Conservation (phyloP, 2,113 vertebrate genomes). For the Dromaius novaehollandiae region DNA sequence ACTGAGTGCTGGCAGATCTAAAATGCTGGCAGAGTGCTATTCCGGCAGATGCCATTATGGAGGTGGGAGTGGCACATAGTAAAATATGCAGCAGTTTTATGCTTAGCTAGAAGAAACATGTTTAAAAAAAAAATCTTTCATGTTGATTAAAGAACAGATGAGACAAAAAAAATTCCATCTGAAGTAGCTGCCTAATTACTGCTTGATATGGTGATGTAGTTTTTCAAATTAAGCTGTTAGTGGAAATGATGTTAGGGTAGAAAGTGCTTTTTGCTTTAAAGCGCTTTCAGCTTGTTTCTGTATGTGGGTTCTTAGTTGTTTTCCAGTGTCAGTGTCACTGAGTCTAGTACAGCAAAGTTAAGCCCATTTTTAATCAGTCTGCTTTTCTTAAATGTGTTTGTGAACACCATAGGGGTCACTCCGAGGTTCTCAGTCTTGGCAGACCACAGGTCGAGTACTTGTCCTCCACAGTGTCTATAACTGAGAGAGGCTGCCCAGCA, state of each 20-base stretch:
- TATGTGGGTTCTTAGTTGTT: background rate
- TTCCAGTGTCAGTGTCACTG: background rate
- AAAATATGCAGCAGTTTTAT: rapidly evolving
- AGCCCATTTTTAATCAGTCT: background rate
- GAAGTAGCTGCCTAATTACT: constrained; percentile 1
- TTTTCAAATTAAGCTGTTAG: background rate
- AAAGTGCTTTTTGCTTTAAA: background rate
- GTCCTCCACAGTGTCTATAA: background rate
- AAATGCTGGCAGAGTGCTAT: rapidly evolving
- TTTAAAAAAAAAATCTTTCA: background rate
- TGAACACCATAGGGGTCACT: rapidly evolving
- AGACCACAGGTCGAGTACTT: background rate
- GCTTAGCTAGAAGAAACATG: background rate
- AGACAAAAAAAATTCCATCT: background rate
- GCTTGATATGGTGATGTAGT: background rate
- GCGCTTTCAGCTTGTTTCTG: background rate
- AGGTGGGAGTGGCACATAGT: background rate
- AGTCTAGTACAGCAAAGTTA: background rate
- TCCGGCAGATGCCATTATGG: rapidly evolving
- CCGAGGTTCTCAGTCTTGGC: background rate
- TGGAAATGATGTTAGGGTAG: background rate
- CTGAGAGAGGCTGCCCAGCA: background rate
- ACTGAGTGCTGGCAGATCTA: background rate
- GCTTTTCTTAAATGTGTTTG: background rate
- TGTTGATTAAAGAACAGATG: constrained; percentile 4